These are phyloP conservation scores for Amorpha juglandis DNA, from an alignment of 2,888 invertebrate genomes.

Conservation along the genomic window DNA sequence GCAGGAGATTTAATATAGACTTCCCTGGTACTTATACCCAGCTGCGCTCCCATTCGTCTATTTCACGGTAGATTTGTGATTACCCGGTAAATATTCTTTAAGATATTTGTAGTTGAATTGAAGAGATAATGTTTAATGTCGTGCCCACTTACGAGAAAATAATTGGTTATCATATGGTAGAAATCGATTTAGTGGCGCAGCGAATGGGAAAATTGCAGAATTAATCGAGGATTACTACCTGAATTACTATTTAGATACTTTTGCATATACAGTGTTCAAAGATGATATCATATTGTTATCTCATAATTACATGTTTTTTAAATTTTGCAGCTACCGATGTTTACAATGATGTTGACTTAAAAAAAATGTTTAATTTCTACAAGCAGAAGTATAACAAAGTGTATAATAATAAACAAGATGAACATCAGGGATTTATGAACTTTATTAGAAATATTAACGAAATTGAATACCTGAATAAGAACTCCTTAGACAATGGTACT, in stretches of 20 bases:
- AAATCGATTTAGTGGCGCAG: slow-evolving; percentile 30
- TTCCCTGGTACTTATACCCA: slow-evolving; percentile 53
- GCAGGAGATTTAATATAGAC: slow-evolving; percentile 66
- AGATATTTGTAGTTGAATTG: not conserved
- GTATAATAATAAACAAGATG: slow-evolving; percentile 45
- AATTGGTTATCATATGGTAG: slow-evolving; percentile 29
- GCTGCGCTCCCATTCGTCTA: slow-evolving; percentile 51
- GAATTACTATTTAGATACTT: slow-evolving; percentile 2
- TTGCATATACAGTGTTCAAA: not conserved
- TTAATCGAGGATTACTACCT: slow-evolving; percentile 1
- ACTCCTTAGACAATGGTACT: slow-evolving; percentile 37
- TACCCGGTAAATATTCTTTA: slow-evolving; percentile 36
- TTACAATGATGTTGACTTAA: slow-evolving; percentile 38
- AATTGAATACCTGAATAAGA: slow-evolving; percentile 51
- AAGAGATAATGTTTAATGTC: slow-evolving; percentile 20
- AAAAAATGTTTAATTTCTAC: slow-evolving; percentile 49
- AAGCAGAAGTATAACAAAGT: slow-evolving; percentile 54
- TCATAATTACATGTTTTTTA: not conserved
- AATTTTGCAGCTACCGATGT: not conserved
- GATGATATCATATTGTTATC: not conserved
- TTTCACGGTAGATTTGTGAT: slow-evolving; percentile 60
- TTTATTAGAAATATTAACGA: slow-evolving; percentile 55
- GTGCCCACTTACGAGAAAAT: slow-evolving; percentile 19
- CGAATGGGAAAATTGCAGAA: slow-evolving; percentile 28
- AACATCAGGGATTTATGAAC: slow-evolving; percentile 46